Evolutionary conservation across 2,888 invertebrate species (phyloP).

Genomic region (Sphinx pinastri): DNA sequence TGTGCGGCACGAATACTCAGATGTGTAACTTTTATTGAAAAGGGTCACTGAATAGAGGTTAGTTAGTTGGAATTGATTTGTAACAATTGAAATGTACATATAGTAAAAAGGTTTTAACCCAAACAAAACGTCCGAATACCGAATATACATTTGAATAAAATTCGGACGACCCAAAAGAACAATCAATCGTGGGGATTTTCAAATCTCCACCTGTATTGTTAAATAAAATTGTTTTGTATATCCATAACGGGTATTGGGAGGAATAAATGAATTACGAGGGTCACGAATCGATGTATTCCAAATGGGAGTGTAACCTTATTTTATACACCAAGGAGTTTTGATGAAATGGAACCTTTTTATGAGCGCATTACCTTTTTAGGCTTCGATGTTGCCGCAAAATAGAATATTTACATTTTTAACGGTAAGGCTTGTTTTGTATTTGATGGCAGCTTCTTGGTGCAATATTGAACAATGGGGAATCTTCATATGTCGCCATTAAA

Average conservation of each 20-base stretch:
- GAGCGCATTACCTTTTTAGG: conserved; percentile 13
- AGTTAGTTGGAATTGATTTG: too few species aligned
- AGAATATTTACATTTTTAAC: conserved; percentile 1
- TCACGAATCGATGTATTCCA: conserved; percentile 7
- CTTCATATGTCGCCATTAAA: too few species aligned
- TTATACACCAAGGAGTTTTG: conserved; percentile 9
- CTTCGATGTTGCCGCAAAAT: neutral
- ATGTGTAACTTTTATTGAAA: too few species aligned
- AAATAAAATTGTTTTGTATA: conserved; percentile 17
- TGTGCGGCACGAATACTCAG: too few species aligned
- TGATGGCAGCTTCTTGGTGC: neutral
- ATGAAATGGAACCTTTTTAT: conserved; percentile 21
- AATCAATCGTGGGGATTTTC: conserved; percentile 3
- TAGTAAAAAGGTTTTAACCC: neutral
- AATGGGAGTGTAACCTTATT: conserved; percentile 15
- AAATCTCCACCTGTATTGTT: conserved; percentile 19
- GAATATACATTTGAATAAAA: neutral
- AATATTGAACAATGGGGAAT: too few species aligned
- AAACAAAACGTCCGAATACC: neutral
- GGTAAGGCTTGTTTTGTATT: neutral
- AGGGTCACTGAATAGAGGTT: too few species aligned
- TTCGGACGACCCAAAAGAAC: conserved; percentile 8
- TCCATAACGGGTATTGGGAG: conserved; percentile 17
- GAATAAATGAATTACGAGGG: conserved; percentile 23
- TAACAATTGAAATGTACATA: too few species aligned